Percentiles rank a stretch among this genome's conserved stretches.
phyloP scores from a whole-genome alignment of 1,140 invertebrate species.

The Stegodyphus dumicola region DNA sequence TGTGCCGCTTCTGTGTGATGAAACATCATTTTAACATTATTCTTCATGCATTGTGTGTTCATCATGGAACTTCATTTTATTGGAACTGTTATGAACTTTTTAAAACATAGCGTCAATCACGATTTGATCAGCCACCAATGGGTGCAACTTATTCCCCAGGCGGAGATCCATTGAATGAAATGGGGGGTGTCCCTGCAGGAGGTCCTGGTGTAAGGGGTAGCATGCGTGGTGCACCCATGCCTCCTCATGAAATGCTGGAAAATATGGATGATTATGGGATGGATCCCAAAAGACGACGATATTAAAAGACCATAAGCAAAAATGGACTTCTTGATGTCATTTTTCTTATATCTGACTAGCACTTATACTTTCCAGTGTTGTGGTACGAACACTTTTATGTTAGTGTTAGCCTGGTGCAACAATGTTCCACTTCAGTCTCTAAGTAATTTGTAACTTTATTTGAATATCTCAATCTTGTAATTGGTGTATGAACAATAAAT shows the following conservation, averaged over 20 bases:
- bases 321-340: neutral
- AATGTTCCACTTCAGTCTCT: neutral
- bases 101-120: conserved; percentile 37
- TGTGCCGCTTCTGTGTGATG: neutral
- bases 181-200: conserved; percentile 21
- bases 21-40: conserved; percentile 6
- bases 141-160: conserved; percentile 16
- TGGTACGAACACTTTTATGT: conserved; percentile 5
- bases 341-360: neutral
- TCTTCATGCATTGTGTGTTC: neutral
- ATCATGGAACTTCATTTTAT: neutral
- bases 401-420: conserved; percentile 26
- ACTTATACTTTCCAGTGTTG: conserved; percentile 18
- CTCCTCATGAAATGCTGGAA: conserved; percentile 53
- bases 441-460: conserved; percentile 4
- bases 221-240: conserved; percentile 21
- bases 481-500: conserved; percentile 48
- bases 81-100: neutral
- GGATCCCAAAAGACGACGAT: conserved; percentile 39
- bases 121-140: conserved; percentile 56
- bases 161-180: conserved; percentile 37
- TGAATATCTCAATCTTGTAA: conserved; percentile 18
- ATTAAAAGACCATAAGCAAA: conserved; percentile 13
- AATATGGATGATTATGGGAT: conserved; percentile 55
- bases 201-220: conserved; percentile 14